A percentile compares a stretch with the other conserved stretches of the same genome.
Evolutionary conservation across 2,797 vertebrate species (phyloP).

Genomic region (Adrianichthys oophorus): DNA sequence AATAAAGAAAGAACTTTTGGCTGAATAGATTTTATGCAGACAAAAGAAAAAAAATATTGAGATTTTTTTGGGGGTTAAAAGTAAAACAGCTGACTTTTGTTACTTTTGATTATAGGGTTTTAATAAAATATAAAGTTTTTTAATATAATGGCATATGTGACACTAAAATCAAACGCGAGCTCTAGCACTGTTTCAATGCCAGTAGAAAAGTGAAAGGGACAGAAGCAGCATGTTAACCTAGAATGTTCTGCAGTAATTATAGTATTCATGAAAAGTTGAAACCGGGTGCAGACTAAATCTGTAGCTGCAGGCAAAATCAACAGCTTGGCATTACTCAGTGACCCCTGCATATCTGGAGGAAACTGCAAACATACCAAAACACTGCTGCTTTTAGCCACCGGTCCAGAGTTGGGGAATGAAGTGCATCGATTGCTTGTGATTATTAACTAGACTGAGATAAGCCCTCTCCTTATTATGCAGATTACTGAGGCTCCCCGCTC

Average conservation of each 20-base stretch:
- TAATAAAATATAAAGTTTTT: too few species aligned
- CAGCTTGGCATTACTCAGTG: conserved; percentile 80
- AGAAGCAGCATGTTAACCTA: conserved; percentile 71
- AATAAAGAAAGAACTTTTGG: conserved; percentile 27
- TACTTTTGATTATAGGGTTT: too few species aligned
- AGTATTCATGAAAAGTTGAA: conserved; percentile 80
- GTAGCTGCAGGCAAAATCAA: conserved; percentile 83
- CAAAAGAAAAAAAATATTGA: background rate
- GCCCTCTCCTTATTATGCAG: conserved; percentile 99
- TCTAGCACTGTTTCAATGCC: conserved; percentile 36
- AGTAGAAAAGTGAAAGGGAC: conserved; percentile 33
- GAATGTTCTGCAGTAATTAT: conserved; percentile 67
- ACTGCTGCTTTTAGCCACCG: conserved; percentile 72
- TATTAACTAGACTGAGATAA: conserved; percentile 99
- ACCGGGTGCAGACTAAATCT: conserved; percentile 74
- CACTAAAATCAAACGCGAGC: conserved; percentile 35
- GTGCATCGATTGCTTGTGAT: conserved; percentile 97
- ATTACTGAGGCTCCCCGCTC: conserved; percentile 97
- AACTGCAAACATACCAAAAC: conserved; percentile 82
- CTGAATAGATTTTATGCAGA: background rate
- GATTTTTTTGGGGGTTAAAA: background rate
- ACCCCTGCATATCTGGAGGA: conserved; percentile 82
- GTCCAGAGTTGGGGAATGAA: conserved; percentile 94
- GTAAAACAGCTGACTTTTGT: background rate
- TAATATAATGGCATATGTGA: conserved; percentile 33